phyloP scores from a whole-genome alignment of 1,140 invertebrate genomes.

The Scaptomyza hsui region DNA sequence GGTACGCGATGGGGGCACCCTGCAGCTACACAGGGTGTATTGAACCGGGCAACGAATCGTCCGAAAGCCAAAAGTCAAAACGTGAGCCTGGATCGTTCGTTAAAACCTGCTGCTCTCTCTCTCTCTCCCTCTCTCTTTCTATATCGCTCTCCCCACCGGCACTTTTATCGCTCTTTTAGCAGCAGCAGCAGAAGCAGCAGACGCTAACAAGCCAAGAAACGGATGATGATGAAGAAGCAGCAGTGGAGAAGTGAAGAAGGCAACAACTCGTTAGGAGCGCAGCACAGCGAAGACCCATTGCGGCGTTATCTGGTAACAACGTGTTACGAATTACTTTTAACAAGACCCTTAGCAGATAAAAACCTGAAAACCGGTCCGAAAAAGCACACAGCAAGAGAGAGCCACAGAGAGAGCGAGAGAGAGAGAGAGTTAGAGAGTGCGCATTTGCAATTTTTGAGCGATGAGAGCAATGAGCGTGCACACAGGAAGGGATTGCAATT shows the following conservation, averaged over 20 bases:
- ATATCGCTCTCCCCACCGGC: conserved; percentile 3
- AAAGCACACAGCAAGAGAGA: conserved; percentile 12
- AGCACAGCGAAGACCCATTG: conserved; percentile 36
- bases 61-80: conserved; percentile 78
- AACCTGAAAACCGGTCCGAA: conserved; percentile 71
- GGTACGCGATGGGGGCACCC: conserved; percentile 62
- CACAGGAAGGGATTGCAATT: conserved; percentile 73
- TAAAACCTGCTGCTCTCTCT: conserved; percentile 47
- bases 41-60: conserved; percentile 52
- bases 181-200: conserved; percentile 44
- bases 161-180: conserved; percentile 80
- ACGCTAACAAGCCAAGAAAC: conserved; percentile 70
- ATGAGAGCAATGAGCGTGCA: conserved; percentile 34
- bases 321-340: conserved; percentile 84
- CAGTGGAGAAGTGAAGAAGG: conserved; percentile 14
- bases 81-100: conserved; percentile 67
- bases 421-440: conserved; percentile 34
- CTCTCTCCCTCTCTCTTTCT: neutral
- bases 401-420: conserved; percentile 20
- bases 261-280: conserved; percentile 47
- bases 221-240: conserved; percentile 29
- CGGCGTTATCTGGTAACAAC: conserved; percentile 84
- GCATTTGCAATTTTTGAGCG: conserved; percentile 62
- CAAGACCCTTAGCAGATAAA: conserved; percentile 84
- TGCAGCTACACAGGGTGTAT: conserved; percentile 77